These are phyloP conservation scores for Pandemis cinnamomeana DNA, from an alignment of 2,888 invertebrate species.

Conservation along the genomic window DNA sequence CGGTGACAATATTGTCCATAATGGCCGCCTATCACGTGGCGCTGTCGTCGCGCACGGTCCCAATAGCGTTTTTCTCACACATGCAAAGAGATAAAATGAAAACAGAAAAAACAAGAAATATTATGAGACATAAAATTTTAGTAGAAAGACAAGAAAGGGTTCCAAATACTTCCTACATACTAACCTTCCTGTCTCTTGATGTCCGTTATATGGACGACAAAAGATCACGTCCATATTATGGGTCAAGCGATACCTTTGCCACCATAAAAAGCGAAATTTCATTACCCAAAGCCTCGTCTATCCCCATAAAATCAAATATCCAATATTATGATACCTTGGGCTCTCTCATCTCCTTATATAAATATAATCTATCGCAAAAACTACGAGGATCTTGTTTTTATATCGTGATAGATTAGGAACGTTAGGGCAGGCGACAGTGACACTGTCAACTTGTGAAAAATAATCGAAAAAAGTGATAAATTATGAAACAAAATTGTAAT, in stretches of 20 bases:
- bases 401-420: conserved; percentile 45
- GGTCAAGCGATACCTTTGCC: neutral
- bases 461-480: neutral
- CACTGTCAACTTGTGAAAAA: neutral
- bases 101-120: too few species aligned
- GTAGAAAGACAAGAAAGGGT: too few species aligned
- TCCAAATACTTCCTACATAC: too few species aligned
- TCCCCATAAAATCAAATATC: conserved; percentile 3
- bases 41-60: too few species aligned
- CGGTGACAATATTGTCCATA: too few species aligned
- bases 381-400: conserved; percentile 38
- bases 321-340: neutral
- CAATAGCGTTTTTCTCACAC: too few species aligned
- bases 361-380: conserved; percentile 37
- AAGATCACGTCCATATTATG: neutral
- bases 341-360: conserved; percentile 17
- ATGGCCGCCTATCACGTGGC: too few species aligned
- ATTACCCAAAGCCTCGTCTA: neutral
- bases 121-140: too few species aligned
- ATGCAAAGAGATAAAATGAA: too few species aligned
- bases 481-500: too few species aligned
- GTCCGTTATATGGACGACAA: neutral
- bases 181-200: neutral
- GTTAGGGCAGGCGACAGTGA: neutral
- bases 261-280: neutral